phyloP scores from a whole-genome alignment of 2,797 vertebrate species.

The Lepus oiostolus region DNA sequence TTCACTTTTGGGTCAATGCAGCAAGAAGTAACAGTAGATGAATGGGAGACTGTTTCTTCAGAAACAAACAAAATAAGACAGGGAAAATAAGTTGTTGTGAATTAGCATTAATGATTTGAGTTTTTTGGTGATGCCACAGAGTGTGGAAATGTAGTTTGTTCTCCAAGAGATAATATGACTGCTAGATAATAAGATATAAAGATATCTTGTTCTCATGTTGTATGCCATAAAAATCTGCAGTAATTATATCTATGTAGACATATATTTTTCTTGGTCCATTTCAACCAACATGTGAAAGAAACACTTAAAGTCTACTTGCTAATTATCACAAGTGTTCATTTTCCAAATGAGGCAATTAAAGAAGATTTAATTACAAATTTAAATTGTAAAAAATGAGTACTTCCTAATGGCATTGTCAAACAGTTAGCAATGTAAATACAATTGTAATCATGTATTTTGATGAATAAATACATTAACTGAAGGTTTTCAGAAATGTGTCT shows the following conservation, averaged over 20 bases:
- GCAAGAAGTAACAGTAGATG: not conserved
- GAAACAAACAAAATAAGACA: not conserved
- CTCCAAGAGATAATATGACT: not conserved
- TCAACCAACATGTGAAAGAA: not conserved
- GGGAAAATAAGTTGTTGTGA: not conserved
- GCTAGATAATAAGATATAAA: not conserved
- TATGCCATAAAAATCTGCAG: not conserved
- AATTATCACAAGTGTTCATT: constrained; percentile 33
- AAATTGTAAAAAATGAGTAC: not conserved
- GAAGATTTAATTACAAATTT: constrained; percentile 32
- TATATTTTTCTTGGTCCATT: not conserved
- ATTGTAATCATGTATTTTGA: not conserved
- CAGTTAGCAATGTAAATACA: not conserved
- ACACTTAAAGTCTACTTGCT: not conserved
- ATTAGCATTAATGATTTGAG: not conserved
- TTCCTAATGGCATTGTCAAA: not conserved
- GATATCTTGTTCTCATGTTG: not conserved
- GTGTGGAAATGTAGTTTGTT: not conserved
- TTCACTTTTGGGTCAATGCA: not conserved
- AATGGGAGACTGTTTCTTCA: not conserved
- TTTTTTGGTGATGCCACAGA: not conserved
- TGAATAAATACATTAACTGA: constrained; percentile 22
- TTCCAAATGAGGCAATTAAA: constrained; percentile 35
- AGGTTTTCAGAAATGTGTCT: not conserved
- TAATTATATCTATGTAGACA: not conserved